These are phyloP conservation scores for Varanus salvator DNA, from an alignment of 2,113 vertebrate species.

Conservation along the genomic window DNA sequence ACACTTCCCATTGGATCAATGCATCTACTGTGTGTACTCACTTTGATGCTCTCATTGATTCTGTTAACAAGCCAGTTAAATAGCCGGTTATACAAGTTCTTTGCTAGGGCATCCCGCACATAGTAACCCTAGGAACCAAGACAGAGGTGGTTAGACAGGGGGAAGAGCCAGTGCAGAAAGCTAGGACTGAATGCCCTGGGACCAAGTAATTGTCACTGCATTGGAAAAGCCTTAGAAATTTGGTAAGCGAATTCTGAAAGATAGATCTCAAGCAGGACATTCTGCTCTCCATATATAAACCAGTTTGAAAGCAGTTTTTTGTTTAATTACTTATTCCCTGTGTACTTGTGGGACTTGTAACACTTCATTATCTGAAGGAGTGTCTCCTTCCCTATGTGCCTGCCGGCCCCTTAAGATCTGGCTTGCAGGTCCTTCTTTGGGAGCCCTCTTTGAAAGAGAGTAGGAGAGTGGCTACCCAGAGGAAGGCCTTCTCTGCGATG, in stretches of 20 bases:
- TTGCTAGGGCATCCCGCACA: slow-evolving; percentile 79
- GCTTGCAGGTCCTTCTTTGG: too few relatives aligned
- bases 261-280: background rate
- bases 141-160: background rate
- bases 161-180: background rate
- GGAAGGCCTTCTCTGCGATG: too few relatives aligned
- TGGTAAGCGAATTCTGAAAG: background rate
- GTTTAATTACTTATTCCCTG: background rate
- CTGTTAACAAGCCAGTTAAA: slow-evolving; percentile 82
- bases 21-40: slow-evolving; percentile 26
- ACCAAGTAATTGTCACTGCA: background rate
- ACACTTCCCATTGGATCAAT: background rate
- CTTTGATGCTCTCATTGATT: slow-evolving; percentile 84
- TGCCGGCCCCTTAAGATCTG: too few relatives aligned
- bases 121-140: slow-evolving; percentile 73
- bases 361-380: too few relatives aligned
- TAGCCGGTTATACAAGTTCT: slow-evolving; percentile 83
- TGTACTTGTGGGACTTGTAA: background rate
- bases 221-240: background rate
- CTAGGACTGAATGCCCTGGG: background rate
- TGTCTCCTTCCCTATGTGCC: too few relatives aligned
- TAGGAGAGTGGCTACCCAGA: too few relatives aligned
- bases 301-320: background rate
- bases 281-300: background rate
- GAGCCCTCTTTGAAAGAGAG: too few relatives aligned